Base-by-base conservation (phyloP, 2,888 invertebrate species). In the Acleris literana region DNA sequence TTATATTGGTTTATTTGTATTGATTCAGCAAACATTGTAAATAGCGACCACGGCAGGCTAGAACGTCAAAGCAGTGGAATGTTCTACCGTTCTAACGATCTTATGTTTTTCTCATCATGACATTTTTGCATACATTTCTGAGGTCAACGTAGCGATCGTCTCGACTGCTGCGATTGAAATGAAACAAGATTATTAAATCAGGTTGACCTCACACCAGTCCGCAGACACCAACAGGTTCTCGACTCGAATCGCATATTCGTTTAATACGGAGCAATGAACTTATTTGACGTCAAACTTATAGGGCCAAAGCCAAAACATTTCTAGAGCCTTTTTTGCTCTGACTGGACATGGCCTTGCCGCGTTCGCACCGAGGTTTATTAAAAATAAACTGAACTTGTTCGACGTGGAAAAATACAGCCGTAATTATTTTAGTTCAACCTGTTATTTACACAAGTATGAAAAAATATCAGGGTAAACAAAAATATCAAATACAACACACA, bases 261-360 rank as follows among this genome's bases (percentile, higher is more conserved):
- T 44, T 25, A 18, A 61, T 52, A 9, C 56, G 25, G 66, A 66
- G 62, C 66, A 66, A 66, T 56, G 66, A 62, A 66, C 66, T 53
- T 48, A n/a, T 57, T 46, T 56, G 52, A 57, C 61, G 62, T 62
- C 52, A 66, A 56, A 22, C 53, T 56, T 22, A n/a, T 39, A 56
- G 56, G 44, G 56, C 44, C 56, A 6, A 39, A 13, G 18, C 18
- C 16, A 11, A 18, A 43, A n/a, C 44, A 20, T 5, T 55, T 16
- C 3, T 56, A 44, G 17, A 17, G 18, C 7, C 44, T 9, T 44
- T 55, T 55, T 43, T 39, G 39, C 18, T 22, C 7, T 13, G 39
- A 13, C 39, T 4, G 39, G 39, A 13, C 13, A 39, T 39, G 22
- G n/a, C 44, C 56, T 56, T 22, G 56, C 56, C 48, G 9, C n/a